A percentile compares a stretch with the other conserved stretches of the same genome.
These are phyloP conservation scores for Drosophila ohnishii DNA, from an alignment of 1,140 invertebrate species.

Conservation along the genomic window DNA sequence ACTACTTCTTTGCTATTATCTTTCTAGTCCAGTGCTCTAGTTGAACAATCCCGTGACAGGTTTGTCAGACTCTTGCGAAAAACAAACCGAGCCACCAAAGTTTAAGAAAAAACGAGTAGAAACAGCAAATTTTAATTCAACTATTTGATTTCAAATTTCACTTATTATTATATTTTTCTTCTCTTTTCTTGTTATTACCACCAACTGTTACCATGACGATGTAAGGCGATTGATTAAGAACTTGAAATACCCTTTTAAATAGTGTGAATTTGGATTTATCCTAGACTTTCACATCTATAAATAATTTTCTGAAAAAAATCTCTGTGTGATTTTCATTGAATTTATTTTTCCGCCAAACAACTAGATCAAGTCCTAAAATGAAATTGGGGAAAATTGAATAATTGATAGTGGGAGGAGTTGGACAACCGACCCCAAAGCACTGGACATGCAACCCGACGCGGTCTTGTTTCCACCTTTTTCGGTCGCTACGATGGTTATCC, in stretches of 20 bases:
- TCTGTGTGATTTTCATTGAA: not conserved
- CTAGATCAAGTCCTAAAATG: constrained; percentile 16
- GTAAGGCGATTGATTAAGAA: not conserved
- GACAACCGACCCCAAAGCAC: constrained; percentile 11
- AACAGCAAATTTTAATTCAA: constrained; percentile 48
- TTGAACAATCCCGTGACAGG: constrained; percentile 77
- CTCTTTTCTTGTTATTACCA: constrained; percentile 18
- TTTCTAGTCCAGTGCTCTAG: constrained; percentile 45
- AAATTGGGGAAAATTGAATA: constrained; percentile 25
- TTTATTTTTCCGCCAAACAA: constrained; percentile 4
- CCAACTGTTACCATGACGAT: constrained; percentile 27
- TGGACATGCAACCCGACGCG: constrained; percentile 44
- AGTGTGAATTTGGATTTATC: no score
- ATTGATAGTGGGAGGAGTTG: constrained; percentile 8
- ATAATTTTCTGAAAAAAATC: not conserved
- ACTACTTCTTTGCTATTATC: constrained; percentile 13
- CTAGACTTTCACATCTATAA: no score
- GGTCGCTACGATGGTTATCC: not conserved
- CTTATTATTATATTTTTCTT: constrained; percentile 20
- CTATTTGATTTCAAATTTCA: constrained; percentile 25
- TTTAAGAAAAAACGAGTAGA: constrained; percentile 36
- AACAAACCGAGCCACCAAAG: constrained; percentile 69
- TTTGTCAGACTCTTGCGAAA: constrained; percentile 70
- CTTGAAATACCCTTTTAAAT: not conserved
- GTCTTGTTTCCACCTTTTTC: constrained; percentile 31